Percentiles rank a stretch among this genome's conserved stretches.
These are phyloP conservation scores for Mormyrus hasselquistii DNA, from an alignment of 2,797 vertebrate genomes.

Conservation along the genomic window DNA sequence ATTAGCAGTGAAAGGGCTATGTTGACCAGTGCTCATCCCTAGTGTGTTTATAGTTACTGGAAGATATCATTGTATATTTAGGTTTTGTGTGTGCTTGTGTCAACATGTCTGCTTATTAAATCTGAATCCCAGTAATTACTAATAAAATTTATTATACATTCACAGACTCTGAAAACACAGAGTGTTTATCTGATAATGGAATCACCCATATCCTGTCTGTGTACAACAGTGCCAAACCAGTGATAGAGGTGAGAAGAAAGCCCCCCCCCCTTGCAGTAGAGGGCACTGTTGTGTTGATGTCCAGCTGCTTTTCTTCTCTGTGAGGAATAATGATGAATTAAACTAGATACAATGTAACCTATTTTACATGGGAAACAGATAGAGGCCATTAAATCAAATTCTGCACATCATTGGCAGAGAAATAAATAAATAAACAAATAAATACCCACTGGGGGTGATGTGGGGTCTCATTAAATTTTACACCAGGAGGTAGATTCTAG, in stretches of 20 bases:
- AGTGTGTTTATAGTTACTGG: background rate
- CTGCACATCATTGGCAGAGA: background rate
- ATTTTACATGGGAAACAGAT: background rate
- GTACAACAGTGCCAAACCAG: conserved; percentile 70
- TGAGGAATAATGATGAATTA: background rate
- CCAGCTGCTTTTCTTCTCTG: background rate
- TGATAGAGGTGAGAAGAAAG: conserved; percentile 64
- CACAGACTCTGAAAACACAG: conserved; percentile 74
- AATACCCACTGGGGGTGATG: too few species aligned
- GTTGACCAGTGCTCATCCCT: background rate
- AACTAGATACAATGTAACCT: background rate
- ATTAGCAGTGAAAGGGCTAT: background rate
- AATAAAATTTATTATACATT: background rate
- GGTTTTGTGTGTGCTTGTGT: background rate
- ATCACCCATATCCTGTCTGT: conserved; percentile 82
- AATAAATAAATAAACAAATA: too few species aligned
- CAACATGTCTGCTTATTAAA: conserved; percentile 1
- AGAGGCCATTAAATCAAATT: background rate
- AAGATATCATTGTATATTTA: background rate
- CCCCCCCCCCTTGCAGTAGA: background rate
- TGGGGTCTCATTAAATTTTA: too few species aligned
- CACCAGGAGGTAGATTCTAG: too few species aligned
- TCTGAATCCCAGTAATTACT: background rate
- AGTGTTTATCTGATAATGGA: conserved; percentile 61
- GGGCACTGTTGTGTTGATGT: background rate